Base-by-base conservation (phyloP, 2,113 vertebrate genomes). In the Ceyx margarethae region DNA sequence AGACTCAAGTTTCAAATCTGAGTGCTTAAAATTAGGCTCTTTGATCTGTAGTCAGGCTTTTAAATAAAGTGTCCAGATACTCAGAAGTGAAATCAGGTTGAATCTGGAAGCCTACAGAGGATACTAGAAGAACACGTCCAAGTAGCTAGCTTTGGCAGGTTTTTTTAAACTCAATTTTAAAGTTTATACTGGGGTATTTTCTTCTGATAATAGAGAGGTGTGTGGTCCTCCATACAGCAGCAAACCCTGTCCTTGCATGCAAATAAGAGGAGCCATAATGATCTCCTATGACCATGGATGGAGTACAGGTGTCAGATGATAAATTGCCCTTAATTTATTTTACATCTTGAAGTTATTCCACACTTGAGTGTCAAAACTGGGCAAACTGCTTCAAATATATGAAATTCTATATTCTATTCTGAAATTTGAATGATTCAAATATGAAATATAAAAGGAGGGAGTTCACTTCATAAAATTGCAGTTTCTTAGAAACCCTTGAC, bases 11-110 rank as follows among this genome's bases (percentile, higher is more conserved):
- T 87, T 93, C 78, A 83, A 78, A 85, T 77, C 53, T 80, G 68
- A 93, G 57, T 58, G 73, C 79, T 91, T 89, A 88, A 85, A 95
- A 87, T 94, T 85, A 79, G 73, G 45, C 68, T 92, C 84, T 87
- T 66, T 77, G 51, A 68, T 85, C 75, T 88, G 29, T 78, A 91
- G 62, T 58, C 51, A 56, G 81, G 69, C 86, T 91, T 95, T 93
- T 95, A 81, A 93, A 85, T 37, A 89, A 21, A 17, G 15, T 21
- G 58, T 77, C 53, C 22, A 72, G 19, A 48, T 72, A 88, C 42
- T 88, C 81, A 50, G 54, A 86, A 88, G 54, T 54, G 37, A 87
- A 56, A 43, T 26, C 5, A 5, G 29, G 61, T 46, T 88, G 75
- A 69, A 84, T 89, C 93, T 80, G n/a, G 61, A 86, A 91, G 64